Evolutionary conservation across 2,113 vertebrate species (phyloP), one percentile per base, ranked within the genome.

Genomic region (Erythrolamprus reginae): DNA sequence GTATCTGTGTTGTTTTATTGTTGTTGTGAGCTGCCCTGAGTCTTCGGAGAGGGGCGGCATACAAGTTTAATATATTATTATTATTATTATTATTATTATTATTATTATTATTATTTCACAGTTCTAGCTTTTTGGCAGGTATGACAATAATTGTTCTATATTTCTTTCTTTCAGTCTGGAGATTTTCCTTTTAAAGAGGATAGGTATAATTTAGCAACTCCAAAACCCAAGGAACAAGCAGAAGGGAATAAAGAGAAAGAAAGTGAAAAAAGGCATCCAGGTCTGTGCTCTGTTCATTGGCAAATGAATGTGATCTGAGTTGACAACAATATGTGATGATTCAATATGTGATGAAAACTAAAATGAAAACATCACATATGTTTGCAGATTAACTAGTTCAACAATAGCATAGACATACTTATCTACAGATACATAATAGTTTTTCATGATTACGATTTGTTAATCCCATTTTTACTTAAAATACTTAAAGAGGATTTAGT

Each of bases 201-300:
- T 0, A 93, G 89, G 0, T 97, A 98, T 26, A 93, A 48, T 1
- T 8, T 50, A 9, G 61, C 87, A 8, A 96, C 97, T 5, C 93
- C 96, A 0, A 90, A 96, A 52, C 95, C 96, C 21, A 96, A 96
- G 17, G 98, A 99, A 90, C 98, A 96, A 93, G 95, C 97, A 47
- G 93, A 94, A 45, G 90, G 87, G 23, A 7, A 90, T 89, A 26
- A 48, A 48, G 98, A 98, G 15, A 94, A 92, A 92, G 97, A 97
- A 0, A 97, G 98, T 5, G 98, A 98, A 9, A 97, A 92, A 47
- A 95, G 96, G 86, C 93, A 92, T 58, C 5, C 95, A 94, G 96
- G 98, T 98, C 94, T 89, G 96, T 48, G 10, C 0, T 17, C 45
- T 77, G 70, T 77, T 38, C 42, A 82, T 33, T 55, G 26, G 10